Evolutionary conservation across 2,797 vertebrate species (phyloP).

Genomic region (Pangasius krempfi): DNA sequence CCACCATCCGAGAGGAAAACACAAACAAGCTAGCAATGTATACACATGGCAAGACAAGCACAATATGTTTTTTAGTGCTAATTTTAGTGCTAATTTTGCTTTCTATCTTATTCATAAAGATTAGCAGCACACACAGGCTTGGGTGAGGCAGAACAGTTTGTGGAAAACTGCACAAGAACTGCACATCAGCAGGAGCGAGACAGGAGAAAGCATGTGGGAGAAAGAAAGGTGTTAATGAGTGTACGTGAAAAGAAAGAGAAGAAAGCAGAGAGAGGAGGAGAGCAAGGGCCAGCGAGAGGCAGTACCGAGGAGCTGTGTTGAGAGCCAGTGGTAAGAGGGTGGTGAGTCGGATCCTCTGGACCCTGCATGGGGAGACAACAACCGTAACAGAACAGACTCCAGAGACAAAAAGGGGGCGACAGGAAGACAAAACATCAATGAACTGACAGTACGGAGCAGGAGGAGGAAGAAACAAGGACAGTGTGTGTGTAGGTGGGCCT

Average conservation of each 20-base stretch:
- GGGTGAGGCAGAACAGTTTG: constrained; percentile 13
- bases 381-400: constrained; percentile 82
- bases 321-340: constrained; percentile 83
- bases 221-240: constrained; percentile 38
- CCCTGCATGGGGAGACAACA: constrained; percentile 85
- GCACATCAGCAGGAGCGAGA: constrained; percentile 17
- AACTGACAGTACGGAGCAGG: constrained; percentile 39
- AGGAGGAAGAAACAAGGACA: constrained; percentile 17
- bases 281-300: constrained; percentile 69
- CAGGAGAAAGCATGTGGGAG: background rate
- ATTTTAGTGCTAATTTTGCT: constrained; percentile 52
- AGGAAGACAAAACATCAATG: constrained; percentile 53
- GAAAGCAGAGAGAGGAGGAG: constrained; percentile 36
- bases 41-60: constrained; percentile 17
- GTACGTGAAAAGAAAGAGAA: constrained; percentile 47
- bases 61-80: constrained; percentile 61
- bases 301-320: constrained; percentile 85
- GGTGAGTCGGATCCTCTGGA: constrained; percentile 81
- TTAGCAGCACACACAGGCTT: constrained; percentile 7
- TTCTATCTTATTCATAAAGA: background rate
- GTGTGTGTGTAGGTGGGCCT: background rate
- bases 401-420: constrained; percentile 58
- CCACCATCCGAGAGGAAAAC: constrained; percentile 18
- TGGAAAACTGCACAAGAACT: constrained; percentile 7
- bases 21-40: constrained; percentile 36